Evolutionary conservation across 2,113 vertebrate species (phyloP), one percentile per base, ranked within the genome.

Genomic region (Chionomys nivalis): DNA sequence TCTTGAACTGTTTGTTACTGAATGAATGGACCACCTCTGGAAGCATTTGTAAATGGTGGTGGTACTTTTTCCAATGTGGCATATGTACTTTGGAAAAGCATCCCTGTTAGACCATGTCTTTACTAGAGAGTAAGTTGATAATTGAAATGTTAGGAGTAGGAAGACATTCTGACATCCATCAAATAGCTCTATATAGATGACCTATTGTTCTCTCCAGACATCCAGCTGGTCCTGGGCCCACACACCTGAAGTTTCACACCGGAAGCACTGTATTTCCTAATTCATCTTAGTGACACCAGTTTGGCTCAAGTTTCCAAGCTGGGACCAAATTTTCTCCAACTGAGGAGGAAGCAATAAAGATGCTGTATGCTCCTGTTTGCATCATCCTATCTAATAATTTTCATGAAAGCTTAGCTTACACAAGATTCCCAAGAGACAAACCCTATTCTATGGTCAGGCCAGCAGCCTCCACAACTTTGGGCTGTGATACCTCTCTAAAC

Each of bases 71-170:
- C 78, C 31, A 79, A 26, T 76, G 75, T 68, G 78, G 23, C 11
- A 24, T 88, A 68, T 91, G 94, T 96, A 55, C 61, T 66, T 23
- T 93, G 86, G 90, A 93, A 68, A 1, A 31, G 17, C 58, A 73
- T 93, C 77, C 44, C 90, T 87, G 90, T 90, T 36, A 93, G 58
- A 89, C 17, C 16, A 36, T 21, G 28, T 61, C 66, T 95, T 89
- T 89, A 90, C 13, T 78, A 33, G 42, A 96, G 75, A 58, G 44
- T 87, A 31, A 86, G 63, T 73, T 36, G 24, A 13, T 89, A 93
- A 93, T 89, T 85, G 76, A 90, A 96, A 95, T 93, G 39, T 75
- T 78, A 95, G 89, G 94, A 86, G 88, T 61, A 39, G 44, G 33
- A 63, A 42, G 36, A 68, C 92, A 42, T 89, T 94, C 81, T 78